These are phyloP conservation scores for Argyra leucocephala DNA, from an alignment of 2,888 invertebrate species.

Conservation along the genomic window DNA sequence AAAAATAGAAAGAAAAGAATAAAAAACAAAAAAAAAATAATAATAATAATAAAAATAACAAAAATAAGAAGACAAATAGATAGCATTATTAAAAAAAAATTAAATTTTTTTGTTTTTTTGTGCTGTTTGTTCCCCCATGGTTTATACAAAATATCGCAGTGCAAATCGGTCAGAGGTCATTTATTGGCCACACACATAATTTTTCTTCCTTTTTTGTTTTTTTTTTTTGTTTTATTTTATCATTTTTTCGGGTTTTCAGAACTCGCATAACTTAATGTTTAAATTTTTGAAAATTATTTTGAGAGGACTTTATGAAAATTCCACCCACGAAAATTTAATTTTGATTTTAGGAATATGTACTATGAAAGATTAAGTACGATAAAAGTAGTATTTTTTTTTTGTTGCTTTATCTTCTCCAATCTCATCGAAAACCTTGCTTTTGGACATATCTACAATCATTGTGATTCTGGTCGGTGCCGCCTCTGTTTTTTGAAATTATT, in stretches of 20 bases:
- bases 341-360: too few species aligned
- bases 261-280: not conserved
- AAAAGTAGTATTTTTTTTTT: too few species aligned
- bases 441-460: too few species aligned
- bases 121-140: not conserved
- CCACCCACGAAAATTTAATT: too few species aligned
- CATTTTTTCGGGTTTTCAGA: not conserved
- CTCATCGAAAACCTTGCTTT: too few species aligned
- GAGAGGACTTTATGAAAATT: too few species aligned
- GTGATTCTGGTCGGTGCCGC: too few species aligned
- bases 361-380: too few species aligned
- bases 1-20: not conserved
- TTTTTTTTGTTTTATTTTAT: not conserved
- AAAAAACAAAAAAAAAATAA: not conserved
- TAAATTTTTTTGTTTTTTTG: too few species aligned
- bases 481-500: too few species aligned
- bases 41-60: not conserved
- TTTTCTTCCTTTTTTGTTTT: not conserved
- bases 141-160: not conserved
- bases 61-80: not conserved
- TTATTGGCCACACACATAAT: not conserved
- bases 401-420: too few species aligned
- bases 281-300: too few species aligned
- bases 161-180: constrained; percentile 6
- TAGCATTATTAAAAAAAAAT: constrained; percentile 2